These are phyloP conservation scores for Tiliqua scincoides DNA, from an alignment of 2,113 vertebrate species.

Conservation along the genomic window DNA sequence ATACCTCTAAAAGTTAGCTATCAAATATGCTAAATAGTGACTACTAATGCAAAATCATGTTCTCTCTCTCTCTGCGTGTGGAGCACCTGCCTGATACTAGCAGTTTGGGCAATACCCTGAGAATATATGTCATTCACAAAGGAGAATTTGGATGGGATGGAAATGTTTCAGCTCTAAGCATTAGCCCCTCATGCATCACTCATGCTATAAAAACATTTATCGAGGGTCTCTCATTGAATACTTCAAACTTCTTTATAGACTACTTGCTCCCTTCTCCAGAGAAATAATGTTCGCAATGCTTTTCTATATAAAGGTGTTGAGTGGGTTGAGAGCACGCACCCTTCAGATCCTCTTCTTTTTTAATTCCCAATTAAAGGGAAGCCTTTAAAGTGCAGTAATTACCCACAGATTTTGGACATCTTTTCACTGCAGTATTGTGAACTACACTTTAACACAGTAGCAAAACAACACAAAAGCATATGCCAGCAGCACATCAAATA, in stretches of 20 bases:
- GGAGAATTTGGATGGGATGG: neutral
- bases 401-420: neutral
- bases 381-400: conserved; percentile 17
- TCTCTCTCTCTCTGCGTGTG: too few species aligned
- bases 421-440: neutral
- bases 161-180: neutral
- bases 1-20: neutral
- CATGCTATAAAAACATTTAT: neutral
- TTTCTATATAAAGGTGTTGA: conserved; percentile 3
- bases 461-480: neutral
- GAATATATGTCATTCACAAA: neutral
- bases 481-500: neutral
- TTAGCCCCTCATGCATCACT: neutral
- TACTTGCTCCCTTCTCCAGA: neutral
- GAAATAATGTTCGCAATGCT: conserved; percentile 6
- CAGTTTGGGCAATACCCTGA: neutral
- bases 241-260: neutral
- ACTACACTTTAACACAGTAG: neutral
- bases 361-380: neutral
- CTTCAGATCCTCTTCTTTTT: conserved; percentile 20
- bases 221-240: conserved; percentile 1
- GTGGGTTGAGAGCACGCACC: neutral
- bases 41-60: neutral
- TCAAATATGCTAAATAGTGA: neutral
- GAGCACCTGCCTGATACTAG: too few species aligned